Percentiles rank a stretch among this genome's conserved stretches.
Conservation (phyloP, 1,140 invertebrate genomes). For the Dendrolimus kikuchii region DNA sequence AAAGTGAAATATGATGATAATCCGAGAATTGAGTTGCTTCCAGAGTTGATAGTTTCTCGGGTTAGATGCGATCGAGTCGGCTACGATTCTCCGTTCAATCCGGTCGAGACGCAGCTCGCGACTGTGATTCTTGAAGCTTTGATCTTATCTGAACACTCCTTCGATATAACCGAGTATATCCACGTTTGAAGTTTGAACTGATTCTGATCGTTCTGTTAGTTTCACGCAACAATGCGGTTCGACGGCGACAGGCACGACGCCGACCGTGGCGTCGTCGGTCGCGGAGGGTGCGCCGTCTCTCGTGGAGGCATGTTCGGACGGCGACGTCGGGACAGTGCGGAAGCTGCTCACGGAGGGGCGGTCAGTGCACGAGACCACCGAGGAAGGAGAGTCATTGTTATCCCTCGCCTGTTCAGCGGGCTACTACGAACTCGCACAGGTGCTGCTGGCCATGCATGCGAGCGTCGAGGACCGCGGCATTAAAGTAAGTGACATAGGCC, state of each 20-base stretch:
- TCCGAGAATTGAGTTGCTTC: conserved; percentile 58
- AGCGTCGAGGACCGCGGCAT: conserved; percentile 97
- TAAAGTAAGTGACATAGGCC: conserved; percentile 43
- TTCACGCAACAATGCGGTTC: conserved; percentile 47
- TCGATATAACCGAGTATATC: background rate
- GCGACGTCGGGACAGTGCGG: conserved; percentile 91
- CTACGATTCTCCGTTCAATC: conserved; percentile 29
- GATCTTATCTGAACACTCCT: conserved; percentile 61
- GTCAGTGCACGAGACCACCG: conserved; percentile 92
- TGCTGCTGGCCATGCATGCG: conserved; percentile 95
- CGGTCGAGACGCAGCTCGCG: conserved; percentile 41
- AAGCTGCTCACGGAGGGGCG: conserved; percentile 91
- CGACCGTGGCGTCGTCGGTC: conserved; percentile 31
- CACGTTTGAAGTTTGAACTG: background rate
- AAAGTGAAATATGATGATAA: conserved; percentile 60
- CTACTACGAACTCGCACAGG: conserved; percentile 94
- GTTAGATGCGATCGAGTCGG: conserved; percentile 35
- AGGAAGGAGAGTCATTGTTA: conserved; percentile 93
- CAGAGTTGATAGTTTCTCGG: conserved; percentile 30
- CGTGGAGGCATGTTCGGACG: conserved; percentile 93
- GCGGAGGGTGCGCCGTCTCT: conserved; percentile 75
- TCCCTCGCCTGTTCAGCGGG: conserved; percentile 94
- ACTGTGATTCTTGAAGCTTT: conserved; percentile 64
- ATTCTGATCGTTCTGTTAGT: conserved; percentile 2
- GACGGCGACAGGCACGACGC: conserved; percentile 51